Evolutionary conservation across 2,113 vertebrate genomes (phyloP).

Genomic region (Colius striatus): DNA sequence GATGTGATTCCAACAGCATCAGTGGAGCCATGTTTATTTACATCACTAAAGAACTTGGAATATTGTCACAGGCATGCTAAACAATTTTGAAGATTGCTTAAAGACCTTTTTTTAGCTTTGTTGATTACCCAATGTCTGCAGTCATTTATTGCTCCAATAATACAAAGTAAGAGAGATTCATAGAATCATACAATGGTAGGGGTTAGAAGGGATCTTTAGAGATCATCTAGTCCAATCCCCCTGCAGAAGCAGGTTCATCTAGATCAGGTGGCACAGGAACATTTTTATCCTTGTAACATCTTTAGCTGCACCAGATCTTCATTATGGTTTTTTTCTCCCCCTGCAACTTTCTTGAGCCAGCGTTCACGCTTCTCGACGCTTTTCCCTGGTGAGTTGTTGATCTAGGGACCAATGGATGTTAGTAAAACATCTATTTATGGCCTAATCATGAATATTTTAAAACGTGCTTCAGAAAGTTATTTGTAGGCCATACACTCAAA

Average conservation of each 20-base stretch:
- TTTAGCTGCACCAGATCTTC: slow-evolving; percentile 46
- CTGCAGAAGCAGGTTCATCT: no score
- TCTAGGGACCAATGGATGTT: slow-evolving; percentile 59
- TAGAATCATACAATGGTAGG: no score
- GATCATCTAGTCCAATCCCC: no score
- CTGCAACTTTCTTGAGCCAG: slow-evolving; percentile 53
- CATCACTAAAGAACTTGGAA: slow-evolving; percentile 26
- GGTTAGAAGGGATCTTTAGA: no score
- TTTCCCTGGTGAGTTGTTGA: slow-evolving; percentile 55
- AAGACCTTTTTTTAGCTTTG: slow-evolving; percentile 50
- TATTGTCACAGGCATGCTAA: slow-evolving; percentile 40
- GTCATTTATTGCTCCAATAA: slow-evolving; percentile 57
- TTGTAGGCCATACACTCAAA: slow-evolving; percentile 12
- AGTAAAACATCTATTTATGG: slow-evolving; percentile 53
- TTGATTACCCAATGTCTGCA: slow-evolving; percentile 50
- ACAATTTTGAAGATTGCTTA: slow-evolving; percentile 52
- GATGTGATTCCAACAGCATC: neutral
- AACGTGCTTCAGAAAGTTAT: slow-evolving; percentile 43
- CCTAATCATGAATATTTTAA: slow-evolving; percentile 65
- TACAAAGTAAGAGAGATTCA: slow-evolving; percentile 66
- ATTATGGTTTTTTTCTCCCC: slow-evolving; percentile 40
- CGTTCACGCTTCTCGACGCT: slow-evolving; percentile 60
- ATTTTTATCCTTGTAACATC: slow-evolving; percentile 66
- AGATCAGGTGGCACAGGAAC: no score
- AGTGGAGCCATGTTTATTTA: slow-evolving; percentile 22